Conservation (phyloP, 2,888 invertebrate species). For the Athetis lepigone region DNA sequence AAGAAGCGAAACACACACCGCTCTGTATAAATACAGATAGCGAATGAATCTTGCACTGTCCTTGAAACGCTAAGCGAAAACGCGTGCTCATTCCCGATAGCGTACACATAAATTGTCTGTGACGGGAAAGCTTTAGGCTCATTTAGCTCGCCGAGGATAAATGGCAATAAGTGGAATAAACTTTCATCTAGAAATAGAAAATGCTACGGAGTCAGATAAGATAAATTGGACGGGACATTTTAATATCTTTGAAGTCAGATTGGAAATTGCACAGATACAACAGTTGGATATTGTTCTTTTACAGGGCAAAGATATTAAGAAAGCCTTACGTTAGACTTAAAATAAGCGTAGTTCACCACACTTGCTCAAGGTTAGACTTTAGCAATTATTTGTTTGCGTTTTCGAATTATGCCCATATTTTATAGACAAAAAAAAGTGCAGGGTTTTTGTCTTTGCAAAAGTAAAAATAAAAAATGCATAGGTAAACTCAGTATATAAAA, state of each 20-base stretch:
- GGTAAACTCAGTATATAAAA: no score
- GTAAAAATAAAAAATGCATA: no score
- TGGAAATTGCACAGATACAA: background rate
- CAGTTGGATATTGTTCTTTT: background rate
- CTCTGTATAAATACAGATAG: constrained; percentile 41
- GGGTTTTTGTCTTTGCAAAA: no score
- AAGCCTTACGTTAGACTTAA: no score
- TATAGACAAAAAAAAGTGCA: no score
- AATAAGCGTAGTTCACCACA: no score
- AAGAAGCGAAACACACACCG: constrained; percentile 13
- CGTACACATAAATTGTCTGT: constrained; percentile 59
- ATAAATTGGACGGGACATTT: constrained; percentile 45
- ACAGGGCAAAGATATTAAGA: no score
- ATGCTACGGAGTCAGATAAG: constrained; percentile 40
- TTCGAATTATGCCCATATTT: no score
- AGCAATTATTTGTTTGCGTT: no score
- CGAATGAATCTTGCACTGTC: constrained; percentile 56
- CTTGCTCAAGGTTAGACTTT: background rate
- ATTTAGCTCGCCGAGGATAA: constrained; percentile 58
- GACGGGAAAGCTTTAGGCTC: constrained; percentile 60
- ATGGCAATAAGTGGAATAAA: constrained; percentile 63
- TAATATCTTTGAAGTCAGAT: constrained; percentile 32
- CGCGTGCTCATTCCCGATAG: constrained; percentile 53
- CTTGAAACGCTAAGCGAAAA: constrained; percentile 51
- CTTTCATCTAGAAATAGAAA: constrained; percentile 58